Percentiles rank a stretch among this genome's conserved stretches.
phyloP scores from a whole-genome alignment of 2,888 invertebrate genomes.

The Caenorhabditis sp. region DNA sequence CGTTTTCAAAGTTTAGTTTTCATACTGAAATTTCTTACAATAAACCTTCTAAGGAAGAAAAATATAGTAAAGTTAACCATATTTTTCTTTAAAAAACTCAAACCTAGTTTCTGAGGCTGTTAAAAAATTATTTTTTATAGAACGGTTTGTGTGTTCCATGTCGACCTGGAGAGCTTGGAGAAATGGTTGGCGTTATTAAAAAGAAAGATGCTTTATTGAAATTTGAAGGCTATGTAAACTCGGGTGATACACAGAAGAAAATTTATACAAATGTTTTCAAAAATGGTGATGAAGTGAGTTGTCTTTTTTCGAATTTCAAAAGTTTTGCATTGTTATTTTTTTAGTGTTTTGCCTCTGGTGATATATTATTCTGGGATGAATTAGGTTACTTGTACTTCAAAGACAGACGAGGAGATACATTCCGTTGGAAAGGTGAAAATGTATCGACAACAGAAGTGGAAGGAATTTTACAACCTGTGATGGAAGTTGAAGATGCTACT shows the following conservation, averaged over 20 bases:
- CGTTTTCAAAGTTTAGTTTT: no score
- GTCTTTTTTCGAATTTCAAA: background rate
- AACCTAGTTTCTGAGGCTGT: no score
- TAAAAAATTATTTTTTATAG: slow-evolving; percentile 12
- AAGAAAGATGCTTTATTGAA: slow-evolving; percentile 85
- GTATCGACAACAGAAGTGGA: slow-evolving; percentile 97
- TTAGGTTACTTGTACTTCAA: slow-evolving; percentile 90
- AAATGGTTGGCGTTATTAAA: slow-evolving; percentile 92
- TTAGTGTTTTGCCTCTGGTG: slow-evolving; percentile 74
- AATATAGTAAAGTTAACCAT: no score
- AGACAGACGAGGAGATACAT: slow-evolving; percentile 92
- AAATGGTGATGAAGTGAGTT: slow-evolving; percentile 85
- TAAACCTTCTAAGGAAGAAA: no score
- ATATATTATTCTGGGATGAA: slow-evolving; percentile 87
- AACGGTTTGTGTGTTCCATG: slow-evolving; percentile 87
- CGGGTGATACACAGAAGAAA: slow-evolving; percentile 89
- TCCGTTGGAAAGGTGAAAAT: slow-evolving; percentile 67
- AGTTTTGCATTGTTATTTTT: background rate
- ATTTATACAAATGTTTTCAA: slow-evolving; percentile 85
- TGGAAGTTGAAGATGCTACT: slow-evolving; percentile 85
- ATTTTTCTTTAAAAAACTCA: no score
- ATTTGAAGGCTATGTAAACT: slow-evolving; percentile 81
- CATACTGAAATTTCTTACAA: background rate
- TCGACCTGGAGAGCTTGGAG: slow-evolving; percentile 85
- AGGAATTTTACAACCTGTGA: slow-evolving; percentile 84